Base-by-base conservation (phyloP, 2,888 invertebrate species). In the Phyllotreta striolata region DNA sequence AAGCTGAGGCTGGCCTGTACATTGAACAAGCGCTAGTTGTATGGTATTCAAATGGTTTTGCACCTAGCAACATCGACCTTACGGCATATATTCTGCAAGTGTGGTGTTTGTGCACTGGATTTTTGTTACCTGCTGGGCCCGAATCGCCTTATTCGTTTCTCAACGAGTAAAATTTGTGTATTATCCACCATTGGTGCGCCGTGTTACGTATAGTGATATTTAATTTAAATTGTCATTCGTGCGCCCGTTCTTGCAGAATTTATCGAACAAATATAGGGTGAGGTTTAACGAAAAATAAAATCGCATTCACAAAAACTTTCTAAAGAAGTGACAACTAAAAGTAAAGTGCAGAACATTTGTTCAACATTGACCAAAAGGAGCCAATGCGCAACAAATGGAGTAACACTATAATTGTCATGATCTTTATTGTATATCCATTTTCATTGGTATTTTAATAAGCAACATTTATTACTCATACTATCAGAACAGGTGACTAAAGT, bases 1-100 rank as follows among this genome's bases (percentile, higher is more conserved):
- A 98, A 89, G 84, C 96, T 97, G 82, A 96, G 88, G 83, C 96
- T 97, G 80, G 95, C 93, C 96, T 97, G 89, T 78, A 82, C 75
- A 81, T 77, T 78, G 77, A 78, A 81, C 74, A 80, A 78, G 75
- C 76, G 77, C 78, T 79, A 78, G 79, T 78, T 76, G 78, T 79
- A 78, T 76, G 52, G 37, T 38, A 38, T 10, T 2, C 10, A 10
- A n/a, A n/a, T 41, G 2, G 6, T 1, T 41, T n/a, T 4, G 6
- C 9, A n/a, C 10, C 10, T 41, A 41, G 41, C 41, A 24, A 24
- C 41, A 41, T 41, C 10, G 41, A 41, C 10, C 9, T 41, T n/a
- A 9, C 9, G 7, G 8, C 8, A 39, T 39, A 41, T 41, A 47
- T 47, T 47, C 47, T 47, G 47, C 47, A 47, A 47, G 24, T 47